A percentile compares a stretch with the other conserved stretches of the same genome.
Evolutionary conservation across 2,888 invertebrate genomes (phyloP).

Genomic region (Conops quadrifasciatus): DNA sequence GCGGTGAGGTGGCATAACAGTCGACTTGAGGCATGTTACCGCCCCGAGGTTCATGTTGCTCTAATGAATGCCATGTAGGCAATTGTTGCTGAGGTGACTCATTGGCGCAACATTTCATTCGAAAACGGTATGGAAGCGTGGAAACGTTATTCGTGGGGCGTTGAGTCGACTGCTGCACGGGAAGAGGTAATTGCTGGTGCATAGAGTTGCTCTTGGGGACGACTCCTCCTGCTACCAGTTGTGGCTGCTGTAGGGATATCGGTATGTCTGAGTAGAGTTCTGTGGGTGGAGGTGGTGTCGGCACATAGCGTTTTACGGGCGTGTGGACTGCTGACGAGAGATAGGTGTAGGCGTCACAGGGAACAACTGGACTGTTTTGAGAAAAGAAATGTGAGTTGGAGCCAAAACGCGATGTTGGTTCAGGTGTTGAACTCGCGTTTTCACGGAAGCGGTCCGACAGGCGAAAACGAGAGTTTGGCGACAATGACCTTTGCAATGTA

Average conservation of each 20-base stretch:
- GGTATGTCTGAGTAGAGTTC: conserved; percentile 53
- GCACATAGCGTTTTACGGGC: conserved; percentile 64
- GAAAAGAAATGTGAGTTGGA: conserved; percentile 52
- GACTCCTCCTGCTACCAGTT: conserved; percentile 35
- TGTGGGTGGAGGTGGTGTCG: conserved; percentile 62
- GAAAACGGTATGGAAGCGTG: conserved; percentile 59
- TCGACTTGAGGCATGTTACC: conserved; percentile 42
- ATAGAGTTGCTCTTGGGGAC: conserved; percentile 36
- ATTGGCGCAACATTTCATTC: conserved; percentile 59
- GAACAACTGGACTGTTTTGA: conserved; percentile 51
- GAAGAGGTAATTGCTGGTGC: conserved; percentile 40
- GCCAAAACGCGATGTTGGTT: conserved; percentile 47
- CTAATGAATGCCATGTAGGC: conserved; percentile 4
- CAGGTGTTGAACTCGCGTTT: conserved; percentile 38
- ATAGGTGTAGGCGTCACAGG: conserved; percentile 60
- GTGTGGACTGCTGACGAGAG: conserved; percentile 64
- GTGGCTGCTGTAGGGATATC: conserved; percentile 23
- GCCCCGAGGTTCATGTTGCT: conserved; percentile 40
- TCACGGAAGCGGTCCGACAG: conserved; percentile 61
- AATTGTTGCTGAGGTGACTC: conserved; percentile 14
- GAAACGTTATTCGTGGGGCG: conserved; percentile 27
- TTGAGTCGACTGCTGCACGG: conserved; percentile 34
- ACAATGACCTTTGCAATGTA: conserved; percentile 55
- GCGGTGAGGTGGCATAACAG: conserved; percentile 55
- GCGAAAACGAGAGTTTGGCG: conserved; percentile 61